phyloP scores from a whole-genome alignment of 1,140 invertebrate species.

The Solen grandis region DNA sequence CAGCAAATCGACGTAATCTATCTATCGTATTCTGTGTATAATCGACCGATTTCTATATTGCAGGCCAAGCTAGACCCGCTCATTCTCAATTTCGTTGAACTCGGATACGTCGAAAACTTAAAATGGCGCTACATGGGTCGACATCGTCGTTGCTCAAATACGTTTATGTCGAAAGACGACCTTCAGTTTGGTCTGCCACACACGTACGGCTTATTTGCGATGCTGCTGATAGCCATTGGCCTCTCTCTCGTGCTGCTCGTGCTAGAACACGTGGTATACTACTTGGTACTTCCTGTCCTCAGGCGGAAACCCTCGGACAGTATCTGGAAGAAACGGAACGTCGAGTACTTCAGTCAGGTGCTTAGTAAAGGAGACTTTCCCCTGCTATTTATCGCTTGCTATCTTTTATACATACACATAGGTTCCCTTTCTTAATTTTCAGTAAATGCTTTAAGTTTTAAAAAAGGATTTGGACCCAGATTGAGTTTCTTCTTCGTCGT shows the following conservation, averaged over 20 bases:
- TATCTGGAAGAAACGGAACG: conserved; percentile 92
- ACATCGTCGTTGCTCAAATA: conserved; percentile 1
- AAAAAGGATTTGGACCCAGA: too few relatives aligned
- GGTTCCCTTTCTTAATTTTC: too few relatives aligned
- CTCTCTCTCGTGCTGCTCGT: conserved; percentile 90
- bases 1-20: too few relatives aligned
- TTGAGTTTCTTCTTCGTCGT: too few relatives aligned
- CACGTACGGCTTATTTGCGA: conserved; percentile 88
- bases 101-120: conserved; percentile 61
- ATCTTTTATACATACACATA: too few relatives aligned
- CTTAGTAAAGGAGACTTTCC: too few relatives aligned
- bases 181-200: conserved; percentile 69
- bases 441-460: too few relatives aligned
- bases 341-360: conserved; percentile 96
- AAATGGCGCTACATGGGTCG: conserved; percentile 59
- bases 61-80: conserved; percentile 10
- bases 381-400: too few relatives aligned
- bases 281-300: conserved; percentile 88
- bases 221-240: conserved; percentile 89
- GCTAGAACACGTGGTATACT: conserved; percentile 94
- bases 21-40: too few relatives aligned
- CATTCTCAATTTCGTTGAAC: conserved; percentile 60
- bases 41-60: conserved; percentile 7
- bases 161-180: conserved; percentile 82
- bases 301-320: conserved; percentile 90